A percentile compares a stretch with the other conserved stretches of the same genome.
phyloP scores from a whole-genome alignment of 1,140 invertebrate genomes.

The Tetranychus urticae region DNA sequence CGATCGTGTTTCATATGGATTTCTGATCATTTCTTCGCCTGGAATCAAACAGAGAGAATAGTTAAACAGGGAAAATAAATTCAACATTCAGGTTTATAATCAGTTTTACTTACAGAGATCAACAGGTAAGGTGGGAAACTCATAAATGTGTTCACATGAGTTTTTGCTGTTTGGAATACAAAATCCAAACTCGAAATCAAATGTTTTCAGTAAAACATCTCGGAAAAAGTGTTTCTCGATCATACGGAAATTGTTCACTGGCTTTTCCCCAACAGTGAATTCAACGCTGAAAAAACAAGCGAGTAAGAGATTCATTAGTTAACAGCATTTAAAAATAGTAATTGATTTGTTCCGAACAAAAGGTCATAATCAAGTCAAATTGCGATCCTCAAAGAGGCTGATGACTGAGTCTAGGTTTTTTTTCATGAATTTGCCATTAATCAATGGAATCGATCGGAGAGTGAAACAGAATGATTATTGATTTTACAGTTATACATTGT shows the following conservation, averaged over 20 bases:
- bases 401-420: too few relatives aligned
- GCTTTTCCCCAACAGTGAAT: conserved; percentile 72
- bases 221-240: conserved; percentile 92
- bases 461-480: too few relatives aligned
- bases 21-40: conserved; percentile 88
- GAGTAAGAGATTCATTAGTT: background rate
- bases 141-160: conserved; percentile 96
- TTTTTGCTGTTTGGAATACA: conserved; percentile 93
- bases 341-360: too few relatives aligned
- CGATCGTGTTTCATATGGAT: conserved; percentile 86
- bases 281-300: conserved; percentile 44
- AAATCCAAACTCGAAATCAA: conserved; percentile 98
- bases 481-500: too few relatives aligned
- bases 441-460: too few relatives aligned
- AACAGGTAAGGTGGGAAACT: conserved; percentile 67
- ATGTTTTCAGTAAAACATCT: conserved; percentile 82
- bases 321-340: background rate
- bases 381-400: too few relatives aligned
- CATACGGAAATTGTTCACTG: conserved; percentile 91
- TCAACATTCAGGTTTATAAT: background rate
- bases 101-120: conserved; percentile 47
- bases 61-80: background rate
- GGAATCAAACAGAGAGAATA: conserved; percentile 20
- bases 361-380: too few relatives aligned
- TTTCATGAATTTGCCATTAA: too few relatives aligned